phyloP scores from a whole-genome alignment of 2,888 invertebrate genomes.

The Thelaira solivaga region DNA sequence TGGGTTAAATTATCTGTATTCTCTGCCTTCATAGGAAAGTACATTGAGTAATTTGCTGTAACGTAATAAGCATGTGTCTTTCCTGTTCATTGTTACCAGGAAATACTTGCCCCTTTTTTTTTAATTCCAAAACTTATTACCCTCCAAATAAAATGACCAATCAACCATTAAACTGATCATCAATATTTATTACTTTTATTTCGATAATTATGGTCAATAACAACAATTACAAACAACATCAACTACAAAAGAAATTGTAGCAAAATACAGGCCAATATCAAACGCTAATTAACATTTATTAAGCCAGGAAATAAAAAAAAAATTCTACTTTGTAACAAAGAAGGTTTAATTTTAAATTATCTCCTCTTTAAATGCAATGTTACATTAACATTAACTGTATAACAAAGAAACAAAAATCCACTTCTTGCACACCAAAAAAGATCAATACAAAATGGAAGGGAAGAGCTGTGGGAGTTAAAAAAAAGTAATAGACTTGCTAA shows the following conservation, averaged over 20 bases:
- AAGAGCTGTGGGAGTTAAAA: conserved; percentile 17
- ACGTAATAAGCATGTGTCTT: no score
- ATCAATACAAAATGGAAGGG: not conserved
- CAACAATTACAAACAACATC: conserved; percentile 23
- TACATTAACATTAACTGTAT: conserved; percentile 63
- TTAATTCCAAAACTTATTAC: no score
- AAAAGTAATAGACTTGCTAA: conserved; percentile 39
- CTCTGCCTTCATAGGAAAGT: no score
- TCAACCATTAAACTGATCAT: conserved; percentile 5
- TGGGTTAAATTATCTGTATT: no score
- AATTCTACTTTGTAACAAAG: not conserved
- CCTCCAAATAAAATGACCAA: conserved; percentile 8
- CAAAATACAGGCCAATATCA: not conserved
- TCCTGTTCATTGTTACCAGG: no score
- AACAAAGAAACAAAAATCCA: conserved; percentile 33
- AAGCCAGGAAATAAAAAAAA: not conserved
- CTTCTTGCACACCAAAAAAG: not conserved
- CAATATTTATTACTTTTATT: conserved; percentile 35
- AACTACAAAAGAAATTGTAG: conserved; percentile 1
- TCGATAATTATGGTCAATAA: conserved; percentile 38
- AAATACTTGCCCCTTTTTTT: no score
- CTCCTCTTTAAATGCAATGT: conserved; percentile 66
- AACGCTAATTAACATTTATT: conserved; percentile 31
- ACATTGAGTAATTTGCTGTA: no score
- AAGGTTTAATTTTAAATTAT: conserved; percentile 53